A percentile compares a stretch with the other conserved stretches of the same genome.
Conservation (phyloP, 2,113 vertebrate genomes). For the Peromyscus californicus region DNA sequence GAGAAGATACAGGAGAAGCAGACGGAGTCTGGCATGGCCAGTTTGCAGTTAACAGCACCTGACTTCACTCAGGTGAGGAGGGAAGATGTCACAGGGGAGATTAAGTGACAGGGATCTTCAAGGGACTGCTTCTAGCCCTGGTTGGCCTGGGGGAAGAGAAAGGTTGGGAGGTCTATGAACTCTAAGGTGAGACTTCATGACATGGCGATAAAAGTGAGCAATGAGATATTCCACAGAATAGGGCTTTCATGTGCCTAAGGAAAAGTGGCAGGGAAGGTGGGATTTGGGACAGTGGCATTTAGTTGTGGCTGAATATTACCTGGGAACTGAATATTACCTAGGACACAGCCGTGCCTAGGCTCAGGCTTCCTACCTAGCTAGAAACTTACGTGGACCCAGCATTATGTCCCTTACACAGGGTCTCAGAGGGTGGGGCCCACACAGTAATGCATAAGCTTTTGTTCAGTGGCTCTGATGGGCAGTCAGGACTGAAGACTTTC, state of each 20-base stretch:
- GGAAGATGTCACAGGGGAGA: neutral
- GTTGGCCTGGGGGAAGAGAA: neutral
- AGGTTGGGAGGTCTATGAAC: neutral
- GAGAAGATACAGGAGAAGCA: neutral
- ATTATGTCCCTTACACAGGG: neutral
- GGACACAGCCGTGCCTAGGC: neutral
- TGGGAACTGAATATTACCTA: neutral
- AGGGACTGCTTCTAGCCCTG: neutral
- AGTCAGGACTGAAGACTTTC: neutral
- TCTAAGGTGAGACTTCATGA: neutral
- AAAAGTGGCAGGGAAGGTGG: neutral
- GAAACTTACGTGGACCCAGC: neutral
- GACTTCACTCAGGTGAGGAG: neutral
- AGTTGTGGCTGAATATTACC: neutral
- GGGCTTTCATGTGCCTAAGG: neutral
- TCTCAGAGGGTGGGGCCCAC: neutral
- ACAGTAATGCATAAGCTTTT: neutral
- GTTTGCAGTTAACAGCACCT: neutral
- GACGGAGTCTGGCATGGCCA: neutral
- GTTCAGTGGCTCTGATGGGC: neutral
- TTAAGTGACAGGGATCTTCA: neutral
- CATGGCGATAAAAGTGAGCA: neutral
- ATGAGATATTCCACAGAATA: rapidly evolving
- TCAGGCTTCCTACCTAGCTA: rapidly evolving
- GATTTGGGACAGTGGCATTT: neutral